Percentiles rank a stretch among this genome's conserved stretches.
phyloP scores from a whole-genome alignment of 2,797 vertebrate genomes.

The Rhinichthys osculus region DNA sequence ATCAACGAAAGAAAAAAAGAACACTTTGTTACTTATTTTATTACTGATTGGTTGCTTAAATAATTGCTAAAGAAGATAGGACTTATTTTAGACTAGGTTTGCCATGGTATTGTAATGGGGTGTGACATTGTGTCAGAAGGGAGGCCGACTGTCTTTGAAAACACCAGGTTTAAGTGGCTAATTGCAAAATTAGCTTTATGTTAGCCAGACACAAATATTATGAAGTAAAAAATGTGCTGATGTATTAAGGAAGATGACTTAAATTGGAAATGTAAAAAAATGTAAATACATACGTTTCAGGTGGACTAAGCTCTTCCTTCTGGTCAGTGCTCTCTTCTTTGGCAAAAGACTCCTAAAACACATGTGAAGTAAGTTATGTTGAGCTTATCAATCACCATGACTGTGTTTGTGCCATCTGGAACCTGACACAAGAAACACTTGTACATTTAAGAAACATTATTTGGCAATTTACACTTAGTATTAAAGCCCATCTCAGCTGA shows the following conservation, averaged over 20 bases:
- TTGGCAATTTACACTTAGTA: not conserved
- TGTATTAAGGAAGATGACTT: not conserved
- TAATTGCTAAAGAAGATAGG: too few species aligned
- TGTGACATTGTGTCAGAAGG: too few species aligned
- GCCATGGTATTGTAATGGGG: too few species aligned
- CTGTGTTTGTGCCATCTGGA: not conserved
- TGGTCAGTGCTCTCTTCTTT: constrained; percentile 32
- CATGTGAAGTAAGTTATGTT: not conserved
- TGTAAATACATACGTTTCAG: constrained; percentile 43
- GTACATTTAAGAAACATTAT: not conserved
- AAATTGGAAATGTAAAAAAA: not conserved
- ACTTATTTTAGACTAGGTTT: not conserved
- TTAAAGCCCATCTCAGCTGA: not conserved
- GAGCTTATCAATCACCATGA: not conserved
- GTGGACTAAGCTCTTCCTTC: constrained; percentile 1
- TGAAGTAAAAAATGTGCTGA: not conserved
- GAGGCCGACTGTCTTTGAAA: not conserved
- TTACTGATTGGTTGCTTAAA: too few species aligned
- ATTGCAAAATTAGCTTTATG: not conserved
- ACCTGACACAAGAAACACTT: not conserved
- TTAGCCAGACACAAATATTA: not conserved
- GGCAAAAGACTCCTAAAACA: constrained; percentile 54
- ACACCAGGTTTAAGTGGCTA: not conserved
- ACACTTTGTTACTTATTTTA: too few species aligned
- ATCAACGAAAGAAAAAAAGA: rapidly evolving